These are phyloP conservation scores for Agriopis leucophaearia DNA, from an alignment of 2,888 invertebrate genomes.

Conservation along the genomic window DNA sequence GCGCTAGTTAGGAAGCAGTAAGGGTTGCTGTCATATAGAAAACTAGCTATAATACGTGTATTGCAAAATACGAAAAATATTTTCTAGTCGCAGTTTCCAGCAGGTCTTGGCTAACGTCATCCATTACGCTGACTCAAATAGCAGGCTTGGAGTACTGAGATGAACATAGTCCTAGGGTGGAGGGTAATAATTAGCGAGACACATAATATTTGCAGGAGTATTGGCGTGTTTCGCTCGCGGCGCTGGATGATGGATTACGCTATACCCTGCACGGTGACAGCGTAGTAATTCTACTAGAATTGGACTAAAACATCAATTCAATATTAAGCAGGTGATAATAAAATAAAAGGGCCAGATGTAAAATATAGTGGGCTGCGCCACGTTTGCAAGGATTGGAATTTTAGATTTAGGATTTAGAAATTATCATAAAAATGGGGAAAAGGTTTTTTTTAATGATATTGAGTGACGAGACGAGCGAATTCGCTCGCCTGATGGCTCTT, in stretches of 20 bases:
- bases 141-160: conserved; percentile 18
- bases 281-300: conserved; percentile 40
- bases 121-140: conserved; percentile 23
- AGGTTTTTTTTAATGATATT: no score
- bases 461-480: no score
- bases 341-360: not conserved
- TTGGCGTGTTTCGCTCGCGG: conserved; percentile 49
- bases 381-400: no score
- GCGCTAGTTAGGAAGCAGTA: no score
- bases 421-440: no score
- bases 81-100: not conserved
- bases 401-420: no score
- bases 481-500: no score
- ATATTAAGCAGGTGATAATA: not conserved
- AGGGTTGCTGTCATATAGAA: no score
- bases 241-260: conserved; percentile 51
- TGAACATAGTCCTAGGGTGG: conserved; percentile 23
- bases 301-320: conserved; percentile 20
- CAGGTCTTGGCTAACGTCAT: conserved; percentile 7
- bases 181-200: conserved; percentile 45
- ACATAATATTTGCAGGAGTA: conserved; percentile 42
- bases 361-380: no score
- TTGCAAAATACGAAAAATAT: not conserved
- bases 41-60: not conserved
- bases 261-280: conserved; percentile 53